Evolutionary conservation across 2,113 vertebrate genomes (phyloP), one percentile per base, ranked within the genome.

Genomic region (Pedetes capensis): DNA sequence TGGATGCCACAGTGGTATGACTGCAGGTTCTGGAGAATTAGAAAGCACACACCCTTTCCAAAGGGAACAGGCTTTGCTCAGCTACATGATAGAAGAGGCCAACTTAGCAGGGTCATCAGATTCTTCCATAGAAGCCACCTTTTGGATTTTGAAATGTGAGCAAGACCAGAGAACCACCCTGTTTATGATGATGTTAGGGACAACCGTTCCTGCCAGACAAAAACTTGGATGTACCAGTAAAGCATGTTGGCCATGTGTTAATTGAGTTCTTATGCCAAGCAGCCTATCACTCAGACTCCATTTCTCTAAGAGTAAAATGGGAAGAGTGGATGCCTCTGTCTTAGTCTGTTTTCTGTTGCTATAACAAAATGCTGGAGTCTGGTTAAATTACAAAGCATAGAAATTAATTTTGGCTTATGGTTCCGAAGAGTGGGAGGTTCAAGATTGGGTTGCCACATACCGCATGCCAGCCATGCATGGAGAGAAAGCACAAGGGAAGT

Each of bases 161-260:
- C 3, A 57, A 87, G 44, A 1, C 16, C 23, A 44, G 59, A 89
- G 27, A 25, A 11, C 13, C 0, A 12, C n/a, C 27, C 2, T 64
- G 6, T 61, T 85, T 14, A 5, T 25, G 4, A 72, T 34, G 79
- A n/a, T 9, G 0, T 8, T 3, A 8, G 34, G 39, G 2, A 3
- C 11, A 63, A 17, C 8, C 3, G 0, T 5, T 68, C 34, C 25
- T 9, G 0, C 17, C 22, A 32, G 13, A 5, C 5, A 37, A 7
- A 55, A 3, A 13, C 29, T 29, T 37, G 20, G 29, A 9, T 37
- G 27, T 1, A 6, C 25, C 27, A 39, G 14, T 17, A 44, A 59
- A 53, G 3, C 14, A 8, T 63, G 29, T 0, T 53, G 20, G 23
- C 17, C 27, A 20, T 0, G 3, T 44, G 23, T 22, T 44, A 79